Percentiles rank a stretch among this genome's conserved stretches.
Conservation (phyloP, 2,113 vertebrate species). For the Climacteris rufus region DNA sequence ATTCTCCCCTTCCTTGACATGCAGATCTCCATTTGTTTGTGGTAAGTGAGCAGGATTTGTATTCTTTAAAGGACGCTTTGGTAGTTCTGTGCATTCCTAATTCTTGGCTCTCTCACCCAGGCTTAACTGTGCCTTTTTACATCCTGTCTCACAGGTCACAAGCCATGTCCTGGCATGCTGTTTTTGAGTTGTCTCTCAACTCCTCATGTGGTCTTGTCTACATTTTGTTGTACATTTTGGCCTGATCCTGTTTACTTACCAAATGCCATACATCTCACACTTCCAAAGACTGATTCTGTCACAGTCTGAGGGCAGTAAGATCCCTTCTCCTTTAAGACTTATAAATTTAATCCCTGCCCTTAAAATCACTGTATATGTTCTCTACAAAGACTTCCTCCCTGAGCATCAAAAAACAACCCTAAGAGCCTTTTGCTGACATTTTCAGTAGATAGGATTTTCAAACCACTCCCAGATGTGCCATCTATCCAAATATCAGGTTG, state of each 20-base stretch:
- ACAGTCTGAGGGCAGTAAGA: neutral
- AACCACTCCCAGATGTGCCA: neutral
- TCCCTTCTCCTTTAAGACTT: neutral
- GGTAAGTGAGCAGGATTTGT: neutral
- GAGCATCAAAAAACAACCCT: neutral
- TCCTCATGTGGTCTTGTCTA: fast-evolving
- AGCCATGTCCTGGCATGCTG: neutral
- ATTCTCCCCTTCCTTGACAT: fast-evolving
- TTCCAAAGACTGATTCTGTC: neutral
- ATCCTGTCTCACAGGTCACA: neutral
- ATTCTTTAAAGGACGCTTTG: neutral
- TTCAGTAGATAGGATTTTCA: neutral
- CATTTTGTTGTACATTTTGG: neutral
- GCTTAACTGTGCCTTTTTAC: neutral
- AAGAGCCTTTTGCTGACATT: neutral
- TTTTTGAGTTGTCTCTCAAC: neutral
- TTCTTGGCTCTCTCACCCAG: neutral
- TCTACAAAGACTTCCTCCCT: neutral
- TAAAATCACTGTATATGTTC: neutral
- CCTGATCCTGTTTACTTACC: neutral
- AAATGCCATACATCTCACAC: neutral
- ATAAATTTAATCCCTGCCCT: neutral
- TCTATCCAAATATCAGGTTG: neutral
- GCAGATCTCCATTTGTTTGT: neutral
- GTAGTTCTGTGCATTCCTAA: neutral